Conservation (phyloP, 2,888 invertebrate species). For the Xanthia togata region DNA sequence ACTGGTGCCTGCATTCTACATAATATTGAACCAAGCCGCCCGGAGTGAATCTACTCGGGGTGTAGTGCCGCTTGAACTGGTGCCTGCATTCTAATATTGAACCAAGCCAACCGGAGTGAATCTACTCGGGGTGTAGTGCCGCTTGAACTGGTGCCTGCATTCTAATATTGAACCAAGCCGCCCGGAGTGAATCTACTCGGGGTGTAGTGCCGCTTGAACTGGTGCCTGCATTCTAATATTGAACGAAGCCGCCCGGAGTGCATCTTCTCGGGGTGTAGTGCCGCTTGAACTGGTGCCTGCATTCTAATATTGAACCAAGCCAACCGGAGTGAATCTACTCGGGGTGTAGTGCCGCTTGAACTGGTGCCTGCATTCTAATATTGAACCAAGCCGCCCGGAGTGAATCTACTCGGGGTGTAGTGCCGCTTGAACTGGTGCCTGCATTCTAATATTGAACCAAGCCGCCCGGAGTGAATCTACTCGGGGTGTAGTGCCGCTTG, state of each 20-base stretch:
- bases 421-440: too few relatives aligned
- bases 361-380: constrained; percentile 35
- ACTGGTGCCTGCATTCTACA: too few relatives aligned
- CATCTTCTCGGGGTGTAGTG: too few relatives aligned
- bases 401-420: too few relatives aligned
- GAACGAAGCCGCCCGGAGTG: too few relatives aligned
- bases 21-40: not conserved
- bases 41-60: not conserved
- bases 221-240: constrained; percentile 38
- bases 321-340: not conserved
- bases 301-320: constrained; percentile 8
- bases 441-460: too few relatives aligned
- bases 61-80: constrained; percentile 16
- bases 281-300: too few relatives aligned
- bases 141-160: too few relatives aligned
- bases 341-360: constrained; percentile 17
- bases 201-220: constrained; percentile 17
- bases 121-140: too few relatives aligned
- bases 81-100: constrained; percentile 34
- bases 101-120: too few relatives aligned
- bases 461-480: not conserved
- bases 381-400: too few relatives aligned
- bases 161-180: constrained; percentile 4
- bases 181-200: not conserved
- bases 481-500: constrained; percentile 14